Evolutionary conservation across 2,113 vertebrate genomes (phyloP).

Genomic region (Cryptomyrus ogoouensis): DNA sequence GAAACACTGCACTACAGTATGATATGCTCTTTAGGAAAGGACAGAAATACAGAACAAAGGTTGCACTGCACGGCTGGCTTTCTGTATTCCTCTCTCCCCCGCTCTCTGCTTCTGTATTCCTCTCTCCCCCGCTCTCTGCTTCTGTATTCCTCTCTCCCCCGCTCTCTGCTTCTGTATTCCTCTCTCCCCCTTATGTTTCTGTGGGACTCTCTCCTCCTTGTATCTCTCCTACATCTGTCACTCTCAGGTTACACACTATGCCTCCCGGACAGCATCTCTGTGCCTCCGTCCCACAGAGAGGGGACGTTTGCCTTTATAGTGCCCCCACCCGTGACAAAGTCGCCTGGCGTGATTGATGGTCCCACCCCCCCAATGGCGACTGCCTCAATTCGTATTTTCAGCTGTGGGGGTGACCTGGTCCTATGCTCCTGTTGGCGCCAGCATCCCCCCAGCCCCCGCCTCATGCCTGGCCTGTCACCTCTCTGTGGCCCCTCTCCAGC

Average conservation of each 20-base stretch:
- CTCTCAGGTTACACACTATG: not conserved
- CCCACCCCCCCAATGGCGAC: constrained; percentile 48
- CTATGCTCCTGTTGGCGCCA: constrained; percentile 55
- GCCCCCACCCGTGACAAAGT: constrained; percentile 44
- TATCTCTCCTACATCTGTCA: constrained; percentile 14
- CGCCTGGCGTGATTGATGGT: constrained; percentile 56
- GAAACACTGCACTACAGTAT: not conserved
- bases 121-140: constrained; percentile 25
- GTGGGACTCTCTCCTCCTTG: constrained; percentile 18
- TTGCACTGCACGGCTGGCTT: not conserved
- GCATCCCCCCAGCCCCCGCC: constrained; percentile 54
- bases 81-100: constrained; percentile 17
- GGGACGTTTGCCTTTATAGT: constrained; percentile 58
- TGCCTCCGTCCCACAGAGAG: constrained; percentile 56
- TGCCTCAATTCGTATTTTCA: constrained; percentile 54
- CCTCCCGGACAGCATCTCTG: constrained; percentile 11
- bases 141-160: not conserved
- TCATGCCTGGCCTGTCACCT: constrained; percentile 33
- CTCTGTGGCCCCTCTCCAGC: not conserved
- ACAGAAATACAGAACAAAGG: not conserved
- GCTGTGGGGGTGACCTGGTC: constrained; percentile 54
- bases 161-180: not conserved
- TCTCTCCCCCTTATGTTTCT: constrained; percentile 29
- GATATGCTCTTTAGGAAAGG: not conserved
- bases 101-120: not conserved